These are phyloP conservation scores for Crotalus tigris DNA, from an alignment of 2,113 vertebrate genomes.

Conservation along the genomic window DNA sequence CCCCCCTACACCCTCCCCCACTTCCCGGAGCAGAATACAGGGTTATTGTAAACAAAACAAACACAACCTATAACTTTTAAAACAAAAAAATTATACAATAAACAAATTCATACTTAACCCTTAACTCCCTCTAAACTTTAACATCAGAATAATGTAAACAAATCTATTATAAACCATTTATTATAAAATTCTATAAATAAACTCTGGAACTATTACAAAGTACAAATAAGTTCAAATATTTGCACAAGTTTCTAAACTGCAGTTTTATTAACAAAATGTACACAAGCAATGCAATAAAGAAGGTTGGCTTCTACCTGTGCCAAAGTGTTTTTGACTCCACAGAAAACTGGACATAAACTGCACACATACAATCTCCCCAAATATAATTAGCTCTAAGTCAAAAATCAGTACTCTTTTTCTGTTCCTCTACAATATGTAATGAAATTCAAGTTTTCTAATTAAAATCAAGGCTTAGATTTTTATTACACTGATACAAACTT, in stretches of 20 bases:
- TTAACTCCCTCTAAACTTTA: too few relatives aligned
- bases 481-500: neutral
- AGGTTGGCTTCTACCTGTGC: neutral
- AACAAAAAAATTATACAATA: too few relatives aligned
- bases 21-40: too few relatives aligned
- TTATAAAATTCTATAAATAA: too few relatives aligned
- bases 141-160: too few relatives aligned
- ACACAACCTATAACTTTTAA: too few relatives aligned
- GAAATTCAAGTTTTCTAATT: neutral
- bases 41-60: too few relatives aligned
- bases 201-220: neutral
- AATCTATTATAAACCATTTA: too few relatives aligned
- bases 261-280: neutral
- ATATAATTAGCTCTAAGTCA: neutral
- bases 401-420: neutral
- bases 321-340: neutral
- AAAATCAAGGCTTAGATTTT: neutral
- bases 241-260: neutral
- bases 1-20: too few relatives aligned
- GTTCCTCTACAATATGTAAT: neutral
- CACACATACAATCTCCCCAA: neutral
- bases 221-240: conserved; percentile 3
- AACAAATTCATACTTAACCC: too few relatives aligned
- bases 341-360: neutral
- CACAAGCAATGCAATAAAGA: neutral